phyloP scores from a whole-genome alignment of 2,888 invertebrate species.

The Thymelicus acteon region DNA sequence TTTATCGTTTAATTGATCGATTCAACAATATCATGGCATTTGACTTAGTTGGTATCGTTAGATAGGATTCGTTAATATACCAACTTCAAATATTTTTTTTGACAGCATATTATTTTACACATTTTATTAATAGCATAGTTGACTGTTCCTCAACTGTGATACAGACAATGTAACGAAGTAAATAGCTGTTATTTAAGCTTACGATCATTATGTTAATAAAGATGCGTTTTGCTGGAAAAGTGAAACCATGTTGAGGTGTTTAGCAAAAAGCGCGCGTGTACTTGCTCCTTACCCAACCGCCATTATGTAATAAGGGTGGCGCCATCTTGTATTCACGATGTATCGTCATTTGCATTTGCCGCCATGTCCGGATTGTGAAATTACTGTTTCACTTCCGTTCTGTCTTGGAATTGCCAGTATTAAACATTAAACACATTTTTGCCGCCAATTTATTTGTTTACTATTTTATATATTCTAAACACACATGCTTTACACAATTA shows the following conservation, averaged over 20 bases:
- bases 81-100: too few species aligned
- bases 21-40: too few species aligned
- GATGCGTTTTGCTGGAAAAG: conserved; percentile 61
- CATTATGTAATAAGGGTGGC: conserved; percentile 79
- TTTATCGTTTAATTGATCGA: too few species aligned
- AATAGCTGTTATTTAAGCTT: conserved; percentile 7
- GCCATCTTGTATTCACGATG: conserved; percentile 59
- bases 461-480: conserved; percentile 32
- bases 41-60: too few species aligned
- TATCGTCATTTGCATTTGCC: conserved; percentile 55
- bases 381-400: conserved; percentile 78
- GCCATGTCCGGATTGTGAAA: conserved; percentile 77
- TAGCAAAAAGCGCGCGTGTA: conserved; percentile 67
- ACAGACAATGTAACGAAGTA: background rate
- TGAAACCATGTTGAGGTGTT: conserved; percentile 66
- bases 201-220: conserved; percentile 20
- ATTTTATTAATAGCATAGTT: too few species aligned
- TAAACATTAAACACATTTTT: conserved; percentile 24
- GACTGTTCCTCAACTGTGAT: too few species aligned
- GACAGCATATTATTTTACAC: too few species aligned
- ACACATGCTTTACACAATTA: conserved; percentile 6
- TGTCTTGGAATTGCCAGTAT: conserved; percentile 35
- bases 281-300: conserved; percentile 57
- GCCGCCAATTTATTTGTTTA: conserved; percentile 36
- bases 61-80: too few species aligned